Percentiles rank a stretch among this genome's conserved stretches.
phyloP scores from a whole-genome alignment of 2,113 vertebrate genomes.

The Poeciliopsis retropinna region DNA sequence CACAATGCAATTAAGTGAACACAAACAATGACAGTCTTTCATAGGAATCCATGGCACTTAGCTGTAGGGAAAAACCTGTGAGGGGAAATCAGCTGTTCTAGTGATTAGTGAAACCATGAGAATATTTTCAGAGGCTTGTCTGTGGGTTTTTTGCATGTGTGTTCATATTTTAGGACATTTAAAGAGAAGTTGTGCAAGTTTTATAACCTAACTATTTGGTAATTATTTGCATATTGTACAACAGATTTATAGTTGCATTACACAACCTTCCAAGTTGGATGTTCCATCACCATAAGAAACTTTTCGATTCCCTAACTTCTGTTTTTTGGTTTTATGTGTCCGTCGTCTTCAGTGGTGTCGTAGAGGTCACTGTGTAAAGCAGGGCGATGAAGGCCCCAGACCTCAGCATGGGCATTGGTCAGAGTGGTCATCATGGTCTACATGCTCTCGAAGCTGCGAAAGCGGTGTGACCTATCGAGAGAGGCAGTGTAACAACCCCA shows the following conservation, averaged over 20 bases:
- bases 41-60: constrained; percentile 68
- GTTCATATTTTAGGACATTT: constrained; percentile 11
- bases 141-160: constrained; percentile 15
- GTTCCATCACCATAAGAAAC: constrained; percentile 3
- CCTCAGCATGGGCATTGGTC: constrained; percentile 88
- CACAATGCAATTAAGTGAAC: constrained; percentile 66
- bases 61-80: constrained; percentile 54
- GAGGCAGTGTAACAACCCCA: constrained; percentile 86
- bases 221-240: constrained; percentile 4
- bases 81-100: constrained; percentile 72
- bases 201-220: constrained; percentile 18
- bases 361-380: constrained; percentile 88
- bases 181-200: constrained; percentile 20
- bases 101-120: constrained; percentile 45
- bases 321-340: not conserved
- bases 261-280: not conserved
- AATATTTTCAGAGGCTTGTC: constrained; percentile 39
- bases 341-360: constrained; percentile 86
- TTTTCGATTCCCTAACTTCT: not conserved
- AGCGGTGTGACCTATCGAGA: constrained; percentile 87
- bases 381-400: constrained; percentile 85
- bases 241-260: not conserved
- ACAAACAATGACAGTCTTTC: constrained; percentile 72
- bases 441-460: constrained; percentile 88
- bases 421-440: constrained; percentile 87